Conservation (phyloP, 2,888 invertebrate species). For the Arrhopalites spinosus region DNA sequence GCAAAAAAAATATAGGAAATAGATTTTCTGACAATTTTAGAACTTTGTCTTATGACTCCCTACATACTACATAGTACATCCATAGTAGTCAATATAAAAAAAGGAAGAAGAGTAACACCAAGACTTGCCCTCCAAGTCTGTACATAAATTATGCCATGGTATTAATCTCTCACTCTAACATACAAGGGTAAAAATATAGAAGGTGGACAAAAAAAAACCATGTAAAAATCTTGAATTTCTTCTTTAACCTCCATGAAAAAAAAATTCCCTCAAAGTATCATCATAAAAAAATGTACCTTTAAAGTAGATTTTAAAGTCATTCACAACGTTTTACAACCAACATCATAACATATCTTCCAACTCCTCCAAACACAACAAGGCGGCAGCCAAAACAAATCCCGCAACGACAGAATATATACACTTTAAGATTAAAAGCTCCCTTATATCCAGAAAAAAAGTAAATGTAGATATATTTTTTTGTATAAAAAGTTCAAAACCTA, state of each 20-base stretch:
- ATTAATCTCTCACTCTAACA: too few species aligned
- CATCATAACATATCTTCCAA: conserved; percentile 12
- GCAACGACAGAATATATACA: conserved; percentile 11
- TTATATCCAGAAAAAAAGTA: too few species aligned
- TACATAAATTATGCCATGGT: too few species aligned
- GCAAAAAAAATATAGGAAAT: neutral
- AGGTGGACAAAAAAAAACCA: neutral
- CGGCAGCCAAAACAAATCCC: conserved; percentile 25
- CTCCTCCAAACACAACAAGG: conserved; percentile 18
- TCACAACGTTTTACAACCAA: conserved; percentile 19
- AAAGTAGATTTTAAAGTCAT: conserved; percentile 10
- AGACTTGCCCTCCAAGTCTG: too few species aligned
- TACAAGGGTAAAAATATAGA: too few species aligned
- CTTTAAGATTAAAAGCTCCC: neutral
- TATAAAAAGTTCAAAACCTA: too few species aligned
- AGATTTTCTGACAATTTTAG: neutral
- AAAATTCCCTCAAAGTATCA: neutral
- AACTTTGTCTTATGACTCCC: neutral
- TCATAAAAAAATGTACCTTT: neutral
- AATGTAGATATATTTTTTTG: too few species aligned
- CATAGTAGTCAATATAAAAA: neutral
- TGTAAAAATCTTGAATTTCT: neutral
- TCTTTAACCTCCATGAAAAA: neutral
- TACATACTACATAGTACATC: too few species aligned
- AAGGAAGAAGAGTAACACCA: neutral